These are phyloP conservation scores for Melospiza georgiana DNA, from an alignment of 2,113 vertebrate species.

Conservation along the genomic window DNA sequence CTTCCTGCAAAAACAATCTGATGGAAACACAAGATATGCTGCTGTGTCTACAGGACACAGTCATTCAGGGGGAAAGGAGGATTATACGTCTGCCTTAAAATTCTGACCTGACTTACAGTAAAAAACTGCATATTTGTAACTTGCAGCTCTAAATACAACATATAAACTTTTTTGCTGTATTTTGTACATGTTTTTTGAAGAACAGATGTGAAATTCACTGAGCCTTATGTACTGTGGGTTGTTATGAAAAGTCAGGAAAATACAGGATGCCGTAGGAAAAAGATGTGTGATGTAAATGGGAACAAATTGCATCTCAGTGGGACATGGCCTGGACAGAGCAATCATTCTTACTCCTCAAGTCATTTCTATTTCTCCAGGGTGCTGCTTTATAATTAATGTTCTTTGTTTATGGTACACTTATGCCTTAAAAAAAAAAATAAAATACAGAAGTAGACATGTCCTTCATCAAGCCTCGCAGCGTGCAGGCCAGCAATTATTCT, in stretches of 20 bases:
- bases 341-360: slow-evolving; percentile 19
- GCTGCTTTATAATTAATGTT: slow-evolving; percentile 49
- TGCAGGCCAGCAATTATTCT: slow-evolving; percentile 19
- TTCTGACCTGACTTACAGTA: not conserved
- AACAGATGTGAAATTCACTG: not conserved
- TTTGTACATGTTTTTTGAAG: not conserved
- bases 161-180: not conserved
- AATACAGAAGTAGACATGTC: not conserved
- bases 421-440: slow-evolving; percentile 7
- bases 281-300: not conserved
- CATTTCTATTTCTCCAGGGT: slow-evolving; percentile 54
- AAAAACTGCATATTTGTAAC: not conserved
- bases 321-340: not conserved
- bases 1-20: not conserved
- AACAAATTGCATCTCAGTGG: slow-evolving; percentile 44
- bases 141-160: not conserved
- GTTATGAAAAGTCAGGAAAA: not conserved
- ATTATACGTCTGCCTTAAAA: not conserved
- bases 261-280: not conserved
- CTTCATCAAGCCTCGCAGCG: not conserved
- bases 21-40: not conserved
- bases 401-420: slow-evolving; percentile 48
- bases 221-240: not conserved
- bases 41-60: not conserved
- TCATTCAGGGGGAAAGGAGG: not conserved